phyloP scores from a whole-genome alignment of 1,140 invertebrate species.

The Bombus cullumanus region DNA sequence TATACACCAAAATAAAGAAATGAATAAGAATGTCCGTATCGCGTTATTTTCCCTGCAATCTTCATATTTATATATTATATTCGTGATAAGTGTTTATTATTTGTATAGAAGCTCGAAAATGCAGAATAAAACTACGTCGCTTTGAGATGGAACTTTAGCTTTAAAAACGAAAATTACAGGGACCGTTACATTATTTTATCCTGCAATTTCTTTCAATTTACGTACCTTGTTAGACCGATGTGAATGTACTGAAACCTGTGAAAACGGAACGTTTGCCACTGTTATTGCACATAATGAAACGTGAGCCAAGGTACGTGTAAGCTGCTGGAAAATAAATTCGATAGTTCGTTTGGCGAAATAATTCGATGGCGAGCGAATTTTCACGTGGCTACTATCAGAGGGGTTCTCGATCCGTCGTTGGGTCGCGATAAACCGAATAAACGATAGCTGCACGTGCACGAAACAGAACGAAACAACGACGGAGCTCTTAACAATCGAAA shows the following conservation, averaged over 20 bases:
- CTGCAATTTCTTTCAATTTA: not conserved
- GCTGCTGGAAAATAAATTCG: not conserved
- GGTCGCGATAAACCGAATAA: slow-evolving; percentile 18
- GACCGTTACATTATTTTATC: too few relatives aligned
- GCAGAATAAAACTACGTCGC: too few relatives aligned
- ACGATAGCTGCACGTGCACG: slow-evolving; percentile 15
- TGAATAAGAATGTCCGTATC: too few relatives aligned
- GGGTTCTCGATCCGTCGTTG: not conserved
- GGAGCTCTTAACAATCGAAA: slow-evolving; percentile 48
- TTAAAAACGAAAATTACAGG: too few relatives aligned
- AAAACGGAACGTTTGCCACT: not conserved
- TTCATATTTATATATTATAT: too few relatives aligned
- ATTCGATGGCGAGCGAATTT: slow-evolving; percentile 4
- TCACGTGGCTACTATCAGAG: not conserved
- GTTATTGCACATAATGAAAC: slow-evolving; percentile 5
- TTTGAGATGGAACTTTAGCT: too few relatives aligned
- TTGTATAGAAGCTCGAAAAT: too few relatives aligned
- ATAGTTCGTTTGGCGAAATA: slow-evolving; percentile 1
- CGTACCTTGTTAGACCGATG: not conserved
- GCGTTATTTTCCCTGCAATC: too few relatives aligned
- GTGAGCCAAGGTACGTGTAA: not conserved
- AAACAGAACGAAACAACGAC: slow-evolving; percentile 16
- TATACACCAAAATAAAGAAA: too few relatives aligned
- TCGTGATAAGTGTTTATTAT: too few relatives aligned
- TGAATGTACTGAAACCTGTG: not conserved